Percentiles rank a stretch among this genome's conserved stretches.
phyloP scores from a whole-genome alignment of 64 coral and sea anemone genomes.

The Astreopora myriophthalma region DNA sequence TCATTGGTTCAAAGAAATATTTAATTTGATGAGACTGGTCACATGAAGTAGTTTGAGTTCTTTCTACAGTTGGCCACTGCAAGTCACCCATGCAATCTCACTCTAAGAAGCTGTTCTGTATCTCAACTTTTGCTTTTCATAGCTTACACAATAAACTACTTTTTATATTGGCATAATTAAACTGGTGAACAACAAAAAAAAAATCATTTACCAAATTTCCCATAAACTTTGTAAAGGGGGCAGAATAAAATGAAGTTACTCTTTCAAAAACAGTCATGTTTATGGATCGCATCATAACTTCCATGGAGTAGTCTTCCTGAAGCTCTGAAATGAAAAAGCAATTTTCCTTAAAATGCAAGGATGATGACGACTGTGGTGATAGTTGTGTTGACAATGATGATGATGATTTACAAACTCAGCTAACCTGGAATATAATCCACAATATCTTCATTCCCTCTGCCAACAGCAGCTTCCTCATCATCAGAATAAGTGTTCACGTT shows the following conservation, averaged over 20 bases:
- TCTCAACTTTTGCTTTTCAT: too few relatives aligned
- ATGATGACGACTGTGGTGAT: neutral
- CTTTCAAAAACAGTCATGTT: conserved; percentile 69
- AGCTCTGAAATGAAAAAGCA: conserved; percentile 56
- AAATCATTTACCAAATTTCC: conserved; percentile 89
- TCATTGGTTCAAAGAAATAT: too few relatives aligned
- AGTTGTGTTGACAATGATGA: neutral
- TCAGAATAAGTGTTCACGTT: neutral
- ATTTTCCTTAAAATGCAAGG: neutral
- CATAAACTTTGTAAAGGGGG: conserved; percentile 94
- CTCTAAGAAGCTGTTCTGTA: too few relatives aligned
- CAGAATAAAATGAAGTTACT: conserved; percentile 75
- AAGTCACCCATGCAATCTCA: too few relatives aligned
- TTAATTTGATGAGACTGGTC: too few relatives aligned
- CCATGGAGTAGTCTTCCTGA: conserved; percentile 70
- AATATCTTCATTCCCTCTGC: conserved; percentile 53
- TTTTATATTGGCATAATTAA: too few relatives aligned
- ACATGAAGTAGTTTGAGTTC: too few relatives aligned
- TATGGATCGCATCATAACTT: conserved; percentile 68
- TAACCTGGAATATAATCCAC: conserved; percentile 90
- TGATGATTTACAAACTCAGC: neutral
- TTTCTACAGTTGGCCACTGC: too few relatives aligned
- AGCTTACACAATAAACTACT: too few relatives aligned
- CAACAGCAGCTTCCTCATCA: conserved; percentile 7
- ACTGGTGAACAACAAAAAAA: neutral